These are phyloP conservation scores for Pseudomyrmex dendroicus DNA, from an alignment of 1,140 invertebrate genomes.

Conservation along the genomic window DNA sequence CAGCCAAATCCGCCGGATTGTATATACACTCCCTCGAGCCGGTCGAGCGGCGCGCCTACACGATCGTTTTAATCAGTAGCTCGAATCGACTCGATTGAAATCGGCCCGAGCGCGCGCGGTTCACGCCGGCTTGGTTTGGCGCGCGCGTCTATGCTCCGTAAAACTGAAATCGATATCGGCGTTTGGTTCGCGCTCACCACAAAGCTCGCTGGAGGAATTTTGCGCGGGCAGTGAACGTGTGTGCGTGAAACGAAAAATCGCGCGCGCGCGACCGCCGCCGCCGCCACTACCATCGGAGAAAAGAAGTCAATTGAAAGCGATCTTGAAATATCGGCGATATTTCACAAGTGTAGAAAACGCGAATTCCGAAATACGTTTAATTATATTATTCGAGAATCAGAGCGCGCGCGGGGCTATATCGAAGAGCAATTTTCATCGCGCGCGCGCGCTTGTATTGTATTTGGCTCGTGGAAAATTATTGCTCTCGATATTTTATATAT, in stretches of 20 bases:
- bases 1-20: conserved; percentile 28
- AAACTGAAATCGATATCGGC: conserved; percentile 55
- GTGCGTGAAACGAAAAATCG: conserved; percentile 9
- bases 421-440: no score
- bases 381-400: no score
- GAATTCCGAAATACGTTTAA: no score
- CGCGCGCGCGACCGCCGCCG: no score
- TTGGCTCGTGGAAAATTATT: no score
- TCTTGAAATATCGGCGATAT: no score
- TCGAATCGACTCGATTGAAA: conserved; percentile 54
- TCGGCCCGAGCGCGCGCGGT: conserved; percentile 28
- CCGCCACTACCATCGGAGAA: no score
- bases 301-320: no score
- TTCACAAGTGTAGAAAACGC: no score
- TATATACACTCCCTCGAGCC: background rate
- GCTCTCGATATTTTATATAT: no score
- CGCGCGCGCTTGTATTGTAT: no score
- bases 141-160: conserved; percentile 9
- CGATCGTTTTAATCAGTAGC: conserved; percentile 54
- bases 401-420: no score
- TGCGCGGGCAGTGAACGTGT: conserved; percentile 21
- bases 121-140: conserved; percentile 8
- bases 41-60: conserved; percentile 15
- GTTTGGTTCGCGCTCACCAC: conserved; percentile 39
- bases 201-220: conserved; percentile 32